phyloP scores from a whole-genome alignment of 2,113 vertebrate genomes.

The Theropithecus gelada region DNA sequence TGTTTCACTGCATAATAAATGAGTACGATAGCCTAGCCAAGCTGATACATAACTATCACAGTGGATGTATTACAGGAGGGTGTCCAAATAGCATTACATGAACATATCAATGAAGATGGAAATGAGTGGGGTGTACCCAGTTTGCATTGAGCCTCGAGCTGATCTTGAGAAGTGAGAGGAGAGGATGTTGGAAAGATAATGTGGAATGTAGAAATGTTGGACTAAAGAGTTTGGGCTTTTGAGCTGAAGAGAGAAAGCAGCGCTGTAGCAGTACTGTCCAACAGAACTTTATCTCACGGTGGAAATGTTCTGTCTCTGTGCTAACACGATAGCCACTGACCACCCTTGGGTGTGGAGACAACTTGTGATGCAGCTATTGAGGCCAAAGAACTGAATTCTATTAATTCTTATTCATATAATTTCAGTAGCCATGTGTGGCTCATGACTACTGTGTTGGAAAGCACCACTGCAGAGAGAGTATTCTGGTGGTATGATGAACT shows the following conservation, averaged over 20 bases:
- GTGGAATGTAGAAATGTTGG: background rate
- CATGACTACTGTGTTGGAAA: background rate
- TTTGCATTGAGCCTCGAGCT: background rate
- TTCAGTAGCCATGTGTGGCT: background rate
- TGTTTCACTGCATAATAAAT: background rate
- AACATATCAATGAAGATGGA: background rate
- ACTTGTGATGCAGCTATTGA: background rate
- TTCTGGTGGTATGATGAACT: background rate
- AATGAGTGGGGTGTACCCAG: background rate
- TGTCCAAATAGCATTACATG: background rate
- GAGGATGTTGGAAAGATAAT: background rate
- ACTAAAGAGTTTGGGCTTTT: background rate
- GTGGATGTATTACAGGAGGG: background rate
- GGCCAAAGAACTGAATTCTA: background rate
- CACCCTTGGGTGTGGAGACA: background rate
- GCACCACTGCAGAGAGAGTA: background rate
- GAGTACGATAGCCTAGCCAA: background rate
- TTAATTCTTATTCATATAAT: background rate
- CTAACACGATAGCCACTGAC: background rate
- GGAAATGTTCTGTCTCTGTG: background rate
- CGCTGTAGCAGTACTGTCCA: background rate
- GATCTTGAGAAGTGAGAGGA: background rate
- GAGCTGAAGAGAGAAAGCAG: background rate
- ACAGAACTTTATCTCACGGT: background rate
- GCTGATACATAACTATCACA: rapidly evolving